Evolutionary conservation across 2,797 vertebrate genomes (phyloP).

Genomic region (Diceros bicornis): DNA sequence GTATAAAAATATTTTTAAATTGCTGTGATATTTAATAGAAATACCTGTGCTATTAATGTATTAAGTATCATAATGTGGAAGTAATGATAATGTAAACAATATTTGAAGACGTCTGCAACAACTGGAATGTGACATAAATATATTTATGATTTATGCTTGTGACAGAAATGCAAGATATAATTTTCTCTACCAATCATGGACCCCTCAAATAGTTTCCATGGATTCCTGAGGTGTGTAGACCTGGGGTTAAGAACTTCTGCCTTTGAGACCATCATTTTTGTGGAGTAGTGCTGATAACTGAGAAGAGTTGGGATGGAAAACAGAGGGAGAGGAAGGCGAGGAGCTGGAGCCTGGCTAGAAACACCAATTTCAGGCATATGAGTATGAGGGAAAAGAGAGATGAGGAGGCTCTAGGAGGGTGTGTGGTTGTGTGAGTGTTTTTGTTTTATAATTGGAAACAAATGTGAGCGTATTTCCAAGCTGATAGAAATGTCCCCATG

Average conservation of each 20-base stretch:
- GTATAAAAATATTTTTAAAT: not conserved
- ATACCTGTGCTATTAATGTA: not conserved
- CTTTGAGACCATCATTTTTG: not conserved
- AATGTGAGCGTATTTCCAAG: not conserved
- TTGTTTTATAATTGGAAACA: not conserved
- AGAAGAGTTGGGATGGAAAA: not conserved
- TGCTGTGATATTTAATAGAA: not conserved
- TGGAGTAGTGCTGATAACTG: not conserved
- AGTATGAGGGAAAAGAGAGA: not conserved
- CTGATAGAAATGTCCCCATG: not conserved
- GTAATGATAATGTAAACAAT: not conserved
- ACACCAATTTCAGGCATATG: accelerated
- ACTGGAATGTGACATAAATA: not conserved
- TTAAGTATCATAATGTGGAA: not conserved
- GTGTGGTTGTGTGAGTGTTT: not conserved
- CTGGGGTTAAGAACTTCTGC: not conserved
- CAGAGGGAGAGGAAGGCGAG: not conserved
- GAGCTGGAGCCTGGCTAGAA: not conserved
- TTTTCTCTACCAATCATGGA: not conserved
- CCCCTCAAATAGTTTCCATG: not conserved
- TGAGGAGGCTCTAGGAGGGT: not conserved
- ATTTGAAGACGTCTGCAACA: not conserved
- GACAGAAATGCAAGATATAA: not conserved
- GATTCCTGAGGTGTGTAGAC: not conserved
- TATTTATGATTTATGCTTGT: not conserved